A percentile compares a stretch with the other conserved stretches of the same genome.
These are phyloP conservation scores for Diadema setosum DNA, from an alignment of 35 echinoderm and acorn worm genomes.

Conservation along the genomic window DNA sequence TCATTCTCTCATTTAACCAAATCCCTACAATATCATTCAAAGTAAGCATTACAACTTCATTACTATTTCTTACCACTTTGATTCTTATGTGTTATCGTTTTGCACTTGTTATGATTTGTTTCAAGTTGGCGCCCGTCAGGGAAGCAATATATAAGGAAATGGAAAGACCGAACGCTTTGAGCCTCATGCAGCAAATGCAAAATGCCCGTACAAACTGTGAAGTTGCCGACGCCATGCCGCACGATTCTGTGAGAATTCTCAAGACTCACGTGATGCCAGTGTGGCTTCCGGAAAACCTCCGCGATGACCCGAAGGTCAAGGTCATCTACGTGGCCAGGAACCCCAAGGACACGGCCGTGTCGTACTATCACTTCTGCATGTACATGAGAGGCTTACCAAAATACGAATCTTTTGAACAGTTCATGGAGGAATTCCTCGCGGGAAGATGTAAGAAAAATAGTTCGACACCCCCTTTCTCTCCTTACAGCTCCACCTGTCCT, in stretches of 20 bases:
- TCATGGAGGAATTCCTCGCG: slow-evolving; percentile 11
- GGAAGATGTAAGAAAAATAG: slow-evolving; percentile 24
- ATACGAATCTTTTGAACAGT: neutral
- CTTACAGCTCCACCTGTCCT: no score
- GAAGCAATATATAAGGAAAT: no score
- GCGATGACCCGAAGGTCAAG: neutral
- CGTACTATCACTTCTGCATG: neutral
- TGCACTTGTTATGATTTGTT: no score
- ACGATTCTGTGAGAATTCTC: neutral
- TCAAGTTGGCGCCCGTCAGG: no score
- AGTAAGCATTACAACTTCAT: no score
- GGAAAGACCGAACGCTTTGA: no score
- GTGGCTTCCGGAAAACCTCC: neutral
- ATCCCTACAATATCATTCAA: no score
- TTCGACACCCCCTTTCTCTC: no score
- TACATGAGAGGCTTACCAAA: neutral
- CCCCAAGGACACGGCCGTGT: slow-evolving; percentile 29
- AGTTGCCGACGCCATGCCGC: neutral
- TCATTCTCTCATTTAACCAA: no score
- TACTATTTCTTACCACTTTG: no score
- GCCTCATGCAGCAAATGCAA: no score
- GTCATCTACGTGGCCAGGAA: slow-evolving; percentile 15
- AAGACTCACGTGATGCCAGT: neutral
- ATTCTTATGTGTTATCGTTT: no score
- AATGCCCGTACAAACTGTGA: neutral